A percentile compares a stretch with the other conserved stretches of the same genome.
These are phyloP conservation scores for Heterohyrax brucei DNA, from an alignment of 2,797 vertebrate genomes.

Conservation along the genomic window DNA sequence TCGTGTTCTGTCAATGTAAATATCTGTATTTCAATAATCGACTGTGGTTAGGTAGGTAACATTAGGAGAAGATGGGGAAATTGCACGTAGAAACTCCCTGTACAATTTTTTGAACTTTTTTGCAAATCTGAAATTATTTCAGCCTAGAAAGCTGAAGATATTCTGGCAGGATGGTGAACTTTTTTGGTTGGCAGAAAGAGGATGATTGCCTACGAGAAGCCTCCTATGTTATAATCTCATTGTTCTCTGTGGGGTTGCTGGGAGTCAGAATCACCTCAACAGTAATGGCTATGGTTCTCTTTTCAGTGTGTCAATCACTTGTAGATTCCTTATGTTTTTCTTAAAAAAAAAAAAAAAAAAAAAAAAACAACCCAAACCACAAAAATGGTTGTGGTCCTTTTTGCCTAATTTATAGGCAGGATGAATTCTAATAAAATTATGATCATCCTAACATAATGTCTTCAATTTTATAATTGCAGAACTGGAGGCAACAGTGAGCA, in stretches of 20 bases:
- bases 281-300: neutral
- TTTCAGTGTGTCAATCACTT: neutral
- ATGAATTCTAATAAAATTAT: neutral
- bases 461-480: constrained; percentile 43
- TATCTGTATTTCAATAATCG: constrained; percentile 55
- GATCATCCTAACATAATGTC: neutral
- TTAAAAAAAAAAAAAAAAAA: neutral
- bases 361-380: too few relatives aligned
- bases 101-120: neutral
- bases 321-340: constrained; percentile 1
- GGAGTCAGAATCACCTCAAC: too few relatives aligned
- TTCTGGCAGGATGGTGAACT: constrained; percentile 26
- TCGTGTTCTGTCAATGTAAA: constrained; percentile 32
- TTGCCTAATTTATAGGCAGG: neutral
- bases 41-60: constrained; percentile 9
- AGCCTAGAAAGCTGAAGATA: constrained; percentile 36
- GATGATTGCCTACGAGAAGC: neutral
- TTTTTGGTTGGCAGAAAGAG: constrained; percentile 38
- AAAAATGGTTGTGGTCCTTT: neutral
- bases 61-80: neutral
- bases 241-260: neutral
- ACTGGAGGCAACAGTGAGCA: neutral
- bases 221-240: neutral
- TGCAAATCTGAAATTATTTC: constrained; percentile 36
- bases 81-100: neutral